Evolutionary conservation across 2,113 vertebrate genomes (phyloP).

Genomic region (Aphelocoma coerulescens): DNA sequence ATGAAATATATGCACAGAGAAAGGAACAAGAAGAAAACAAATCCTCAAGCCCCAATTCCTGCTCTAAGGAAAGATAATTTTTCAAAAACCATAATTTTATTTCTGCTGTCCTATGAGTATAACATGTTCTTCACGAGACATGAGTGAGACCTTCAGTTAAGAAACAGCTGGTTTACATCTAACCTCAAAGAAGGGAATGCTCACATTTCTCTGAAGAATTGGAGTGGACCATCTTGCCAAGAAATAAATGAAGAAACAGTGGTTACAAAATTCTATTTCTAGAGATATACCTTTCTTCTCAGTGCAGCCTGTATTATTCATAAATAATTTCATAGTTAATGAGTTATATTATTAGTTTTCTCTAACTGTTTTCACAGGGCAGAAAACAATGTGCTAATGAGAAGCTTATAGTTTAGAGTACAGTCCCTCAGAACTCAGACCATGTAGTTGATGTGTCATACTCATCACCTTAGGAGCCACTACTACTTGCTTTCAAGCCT

Average conservation of each 20-base stretch:
- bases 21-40: not conserved
- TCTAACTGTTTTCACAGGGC: not conserved
- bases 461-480: not conserved
- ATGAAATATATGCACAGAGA: not conserved
- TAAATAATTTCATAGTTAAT: not conserved
- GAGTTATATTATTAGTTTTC: not conserved
- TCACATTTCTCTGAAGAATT: not conserved
- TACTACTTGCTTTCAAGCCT: not conserved
- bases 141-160: not conserved
- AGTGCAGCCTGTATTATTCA: not conserved
- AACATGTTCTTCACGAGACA: not conserved
- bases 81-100: not conserved
- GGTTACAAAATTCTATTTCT: not conserved
- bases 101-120: not conserved
- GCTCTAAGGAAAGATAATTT: not conserved
- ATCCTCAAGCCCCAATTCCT: not conserved
- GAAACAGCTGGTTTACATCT: not conserved
- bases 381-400: not conserved
- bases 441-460: not conserved
- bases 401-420: not conserved
- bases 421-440: not conserved
- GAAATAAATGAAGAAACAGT: not conserved
- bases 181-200: not conserved
- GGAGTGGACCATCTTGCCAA: not conserved
- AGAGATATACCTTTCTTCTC: not conserved